Percentiles rank a stretch among this genome's conserved stretches.
Evolutionary conservation across 2,113 vertebrate species (phyloP).

Genomic region (Gymnobelideus leadbeateri): DNA sequence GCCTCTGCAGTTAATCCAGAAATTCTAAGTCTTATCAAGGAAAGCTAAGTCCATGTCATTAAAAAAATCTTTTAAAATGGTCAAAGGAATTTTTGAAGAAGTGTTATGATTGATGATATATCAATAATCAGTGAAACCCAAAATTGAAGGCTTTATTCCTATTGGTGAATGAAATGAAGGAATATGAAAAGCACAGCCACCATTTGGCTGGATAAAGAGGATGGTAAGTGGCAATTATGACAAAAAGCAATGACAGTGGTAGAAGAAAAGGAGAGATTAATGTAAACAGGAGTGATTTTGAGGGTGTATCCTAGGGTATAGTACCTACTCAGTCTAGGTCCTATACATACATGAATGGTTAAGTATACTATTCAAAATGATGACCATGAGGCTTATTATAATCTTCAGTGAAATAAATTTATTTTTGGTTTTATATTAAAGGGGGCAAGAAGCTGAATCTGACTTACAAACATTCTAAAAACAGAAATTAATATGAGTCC

Average conservation of each 20-base stretch:
- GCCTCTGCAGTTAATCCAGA: not conserved
- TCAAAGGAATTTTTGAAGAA: not conserved
- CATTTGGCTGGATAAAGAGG: not conserved
- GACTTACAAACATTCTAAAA: not conserved
- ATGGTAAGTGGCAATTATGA: not conserved
- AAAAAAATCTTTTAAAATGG: constrained; percentile 38
- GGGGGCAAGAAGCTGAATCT: not conserved
- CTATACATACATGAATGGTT: not conserved
- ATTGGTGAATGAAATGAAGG: not conserved
- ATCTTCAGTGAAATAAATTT: not conserved
- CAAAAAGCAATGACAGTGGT: not conserved
- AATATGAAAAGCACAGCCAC: not conserved
- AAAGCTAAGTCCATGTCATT: not conserved
- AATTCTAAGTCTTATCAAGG: not conserved
- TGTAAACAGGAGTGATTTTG: not conserved
- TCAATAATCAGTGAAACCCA: not conserved
- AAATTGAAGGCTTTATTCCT: not conserved
- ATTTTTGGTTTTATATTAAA: not conserved
- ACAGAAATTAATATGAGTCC: not conserved
- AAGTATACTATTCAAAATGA: not conserved
- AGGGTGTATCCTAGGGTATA: not conserved
- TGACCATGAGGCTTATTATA: not conserved
- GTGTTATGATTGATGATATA: not conserved
- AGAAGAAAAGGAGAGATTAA: not conserved
- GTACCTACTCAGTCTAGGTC: not conserved